Percentiles rank a stretch among this genome's conserved stretches.
Conservation (phyloP, 2,113 vertebrate genomes). For the Emydura subglobosa region DNA sequence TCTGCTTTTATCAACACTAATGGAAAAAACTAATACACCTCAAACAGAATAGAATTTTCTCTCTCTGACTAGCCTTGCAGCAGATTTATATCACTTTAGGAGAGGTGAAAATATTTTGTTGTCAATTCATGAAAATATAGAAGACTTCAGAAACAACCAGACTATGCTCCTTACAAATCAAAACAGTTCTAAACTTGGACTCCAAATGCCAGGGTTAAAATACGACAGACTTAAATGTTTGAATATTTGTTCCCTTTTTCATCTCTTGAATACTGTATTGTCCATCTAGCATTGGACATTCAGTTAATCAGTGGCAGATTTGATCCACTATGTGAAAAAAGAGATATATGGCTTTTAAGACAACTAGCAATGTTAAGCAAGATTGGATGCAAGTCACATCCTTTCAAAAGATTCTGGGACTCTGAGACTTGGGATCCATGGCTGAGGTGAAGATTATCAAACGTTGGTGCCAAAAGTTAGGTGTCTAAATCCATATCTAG, state of each 20-base stretch:
- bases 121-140: constrained; percentile 1
- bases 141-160: constrained; percentile 22
- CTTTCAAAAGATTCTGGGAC: not conserved
- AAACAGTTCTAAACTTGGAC: not conserved
- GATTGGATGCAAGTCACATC: not conserved
- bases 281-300: not conserved
- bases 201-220: not conserved
- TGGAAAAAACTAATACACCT: not conserved
- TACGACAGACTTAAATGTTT: not conserved
- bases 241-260: not conserved
- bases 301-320: not conserved
- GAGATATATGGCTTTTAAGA: not conserved
- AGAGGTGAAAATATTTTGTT: not conserved
- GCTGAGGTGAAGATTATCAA: not conserved
- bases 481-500: not conserved
- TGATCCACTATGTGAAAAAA: not conserved
- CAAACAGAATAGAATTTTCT: not conserved
- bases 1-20: not conserved
- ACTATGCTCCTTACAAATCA: constrained; percentile 4
- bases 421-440: not conserved
- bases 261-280: not conserved
- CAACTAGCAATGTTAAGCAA: not conserved
- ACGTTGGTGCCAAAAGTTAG: not conserved
- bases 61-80: not conserved
- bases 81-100: not conserved